Evolutionary conservation across 30 jellyfish, hydroid and myxozoan genomes (phyloP).

Genomic region (Rhopilema esculentum): DNA sequence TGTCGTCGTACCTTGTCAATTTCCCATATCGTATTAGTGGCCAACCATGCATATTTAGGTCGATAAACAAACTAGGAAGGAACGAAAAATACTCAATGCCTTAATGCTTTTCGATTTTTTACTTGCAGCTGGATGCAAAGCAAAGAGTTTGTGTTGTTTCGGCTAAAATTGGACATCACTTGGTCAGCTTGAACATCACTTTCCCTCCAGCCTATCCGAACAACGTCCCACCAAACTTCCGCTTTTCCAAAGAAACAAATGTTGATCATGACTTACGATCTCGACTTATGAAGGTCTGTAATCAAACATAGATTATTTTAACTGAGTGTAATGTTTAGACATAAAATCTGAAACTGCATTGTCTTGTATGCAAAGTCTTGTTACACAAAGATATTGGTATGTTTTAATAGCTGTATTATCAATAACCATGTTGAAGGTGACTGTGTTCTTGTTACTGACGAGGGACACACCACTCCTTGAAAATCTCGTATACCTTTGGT

Average conservation of each 20-base stretch:
- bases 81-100: too few species aligned
- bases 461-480: too few species aligned
- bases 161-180: slow-evolving; percentile 81
- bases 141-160: slow-evolving; percentile 83
- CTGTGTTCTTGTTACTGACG: too few species aligned
- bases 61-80: too few species aligned
- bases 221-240: slow-evolving; percentile 84
- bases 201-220: slow-evolving; percentile 93
- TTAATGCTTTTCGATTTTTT: neutral
- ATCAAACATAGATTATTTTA: neutral
- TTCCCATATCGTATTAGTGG: too few species aligned
- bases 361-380: too few species aligned
- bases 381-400: too few species aligned
- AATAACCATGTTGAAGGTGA: too few species aligned
- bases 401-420: too few species aligned
- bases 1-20: too few species aligned
- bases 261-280: slow-evolving; percentile 59
- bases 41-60: too few species aligned
- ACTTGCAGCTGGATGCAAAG: slow-evolving; percentile 84
- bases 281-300: slow-evolving; percentile 76
- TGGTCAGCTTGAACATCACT: slow-evolving; percentile 69
- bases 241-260: slow-evolving; percentile 78
- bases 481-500: too few species aligned
- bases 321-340: neutral
- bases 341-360: neutral